Conservation (phyloP, 2,113 vertebrate species). For the Phaetusa simplex region DNA sequence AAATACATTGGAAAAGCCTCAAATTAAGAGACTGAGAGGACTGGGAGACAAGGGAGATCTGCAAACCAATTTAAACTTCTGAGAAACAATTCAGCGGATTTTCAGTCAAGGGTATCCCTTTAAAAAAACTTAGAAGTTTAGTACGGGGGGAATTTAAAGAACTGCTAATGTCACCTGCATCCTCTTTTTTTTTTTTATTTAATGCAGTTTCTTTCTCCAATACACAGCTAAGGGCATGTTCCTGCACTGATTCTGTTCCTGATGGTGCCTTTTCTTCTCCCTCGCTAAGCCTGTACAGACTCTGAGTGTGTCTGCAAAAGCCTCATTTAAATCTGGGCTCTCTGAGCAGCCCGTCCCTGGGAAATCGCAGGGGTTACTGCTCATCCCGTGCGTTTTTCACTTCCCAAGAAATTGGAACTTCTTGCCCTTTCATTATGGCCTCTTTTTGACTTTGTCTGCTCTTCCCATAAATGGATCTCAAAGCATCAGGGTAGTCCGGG, state of each 20-base stretch:
- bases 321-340: slow-evolving; percentile 44
- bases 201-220: background rate
- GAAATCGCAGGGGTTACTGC: slow-evolving; percentile 50
- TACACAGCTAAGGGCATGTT: background rate
- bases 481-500: slow-evolving; percentile 1
- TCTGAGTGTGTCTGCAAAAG: slow-evolving; percentile 32
- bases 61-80: background rate
- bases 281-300: background rate
- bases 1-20: background rate
- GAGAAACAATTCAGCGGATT: background rate
- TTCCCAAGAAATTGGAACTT: slow-evolving; percentile 51
- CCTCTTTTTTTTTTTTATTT: background rate
- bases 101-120: background rate
- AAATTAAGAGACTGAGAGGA: background rate
- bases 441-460: slow-evolving; percentile 49
- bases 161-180: background rate
- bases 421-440: slow-evolving; percentile 53
- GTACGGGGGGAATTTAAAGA: background rate
- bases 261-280: slow-evolving; percentile 22
- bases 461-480: slow-evolving; percentile 52
- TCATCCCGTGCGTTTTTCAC: slow-evolving; percentile 33
- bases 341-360: slow-evolving; percentile 9
- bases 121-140: background rate
- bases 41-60: background rate
- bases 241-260: background rate